These are phyloP conservation scores for Sycon ciliatum DNA, from an alignment of 37 sponge, comb jelly and placozoan genomes.

Conservation along the genomic window DNA sequence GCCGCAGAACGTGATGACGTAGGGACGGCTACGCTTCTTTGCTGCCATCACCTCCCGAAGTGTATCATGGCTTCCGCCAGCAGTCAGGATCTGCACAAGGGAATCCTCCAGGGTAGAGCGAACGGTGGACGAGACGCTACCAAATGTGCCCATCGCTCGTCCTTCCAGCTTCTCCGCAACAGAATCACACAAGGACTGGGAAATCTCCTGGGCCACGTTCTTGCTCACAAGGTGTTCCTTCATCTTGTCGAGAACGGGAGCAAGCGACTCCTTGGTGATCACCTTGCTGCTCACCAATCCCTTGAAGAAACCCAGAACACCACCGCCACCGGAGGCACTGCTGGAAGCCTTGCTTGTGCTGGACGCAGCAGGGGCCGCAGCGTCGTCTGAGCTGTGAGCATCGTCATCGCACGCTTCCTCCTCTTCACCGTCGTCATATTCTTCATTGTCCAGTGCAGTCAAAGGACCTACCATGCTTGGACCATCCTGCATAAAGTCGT, in stretches of 20 bases:
- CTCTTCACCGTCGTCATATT: constrained; percentile 1
- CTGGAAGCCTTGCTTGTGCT: no score
- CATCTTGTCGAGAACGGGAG: constrained; percentile 76
- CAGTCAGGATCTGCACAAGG: constrained; percentile 73
- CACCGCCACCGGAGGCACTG: constrained; percentile 25
- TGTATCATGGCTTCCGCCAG: constrained; percentile 65
- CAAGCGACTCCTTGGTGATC: constrained; percentile 53
- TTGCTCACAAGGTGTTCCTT: constrained; percentile 88
- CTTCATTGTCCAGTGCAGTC: constrained; percentile 20
- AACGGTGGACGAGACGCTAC: constrained; percentile 53
- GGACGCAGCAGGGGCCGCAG: no score
- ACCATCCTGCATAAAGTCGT: no score
- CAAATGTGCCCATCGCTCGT: constrained; percentile 69
- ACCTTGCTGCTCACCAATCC: constrained; percentile 61
- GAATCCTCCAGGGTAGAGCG: constrained; percentile 56
- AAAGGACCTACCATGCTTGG: not conserved
- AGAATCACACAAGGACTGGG: constrained; percentile 69
- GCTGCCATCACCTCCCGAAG: constrained; percentile 65
- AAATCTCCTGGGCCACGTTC: constrained; percentile 85
- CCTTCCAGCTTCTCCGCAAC: constrained; percentile 72
- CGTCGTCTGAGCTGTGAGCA: no score
- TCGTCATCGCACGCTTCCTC: not conserved
- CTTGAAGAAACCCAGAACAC: constrained; percentile 74
- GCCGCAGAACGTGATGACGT: constrained; percentile 91
- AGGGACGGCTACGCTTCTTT: constrained; percentile 40